A percentile compares a stretch with the other conserved stretches of the same genome.
Evolutionary conservation across 2,113 vertebrate species (phyloP).

Genomic region (Lynx canadensis): DNA sequence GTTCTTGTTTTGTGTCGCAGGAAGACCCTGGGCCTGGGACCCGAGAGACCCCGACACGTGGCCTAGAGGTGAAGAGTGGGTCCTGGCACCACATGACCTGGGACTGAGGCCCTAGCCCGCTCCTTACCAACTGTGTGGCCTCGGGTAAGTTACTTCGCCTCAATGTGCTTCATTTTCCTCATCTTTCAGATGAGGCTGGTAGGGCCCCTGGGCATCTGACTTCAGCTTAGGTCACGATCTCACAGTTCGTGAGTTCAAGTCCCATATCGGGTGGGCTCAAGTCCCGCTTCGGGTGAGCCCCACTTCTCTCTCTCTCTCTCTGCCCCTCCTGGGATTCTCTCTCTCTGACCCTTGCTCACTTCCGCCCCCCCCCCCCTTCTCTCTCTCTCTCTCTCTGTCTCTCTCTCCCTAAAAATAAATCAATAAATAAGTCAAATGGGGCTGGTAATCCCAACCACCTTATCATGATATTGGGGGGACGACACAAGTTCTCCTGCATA

Average conservation of each 20-base stretch:
- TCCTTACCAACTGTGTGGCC: neutral
- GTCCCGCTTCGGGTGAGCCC: too few relatives aligned
- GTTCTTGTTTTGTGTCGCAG: neutral
- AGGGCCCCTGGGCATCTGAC: too few relatives aligned
- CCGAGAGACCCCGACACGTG: neutral
- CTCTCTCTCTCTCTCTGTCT: too few relatives aligned
- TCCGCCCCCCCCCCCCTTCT: too few relatives aligned
- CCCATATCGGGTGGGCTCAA: too few relatives aligned
- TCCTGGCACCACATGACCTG: neutral
- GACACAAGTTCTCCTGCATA: neutral
- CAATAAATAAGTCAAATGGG: neutral
- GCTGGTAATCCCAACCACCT: neutral
- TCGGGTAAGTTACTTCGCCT: neutral
- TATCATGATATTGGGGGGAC: neutral
- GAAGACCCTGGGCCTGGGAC: neutral
- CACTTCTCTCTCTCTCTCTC: too few relatives aligned
- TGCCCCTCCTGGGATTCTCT: too few relatives aligned
- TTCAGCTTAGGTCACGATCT: too few relatives aligned
- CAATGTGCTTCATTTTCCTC: neutral
- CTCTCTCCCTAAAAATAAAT: too few relatives aligned
- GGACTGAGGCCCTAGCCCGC: neutral
- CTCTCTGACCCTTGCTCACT: too few relatives aligned
- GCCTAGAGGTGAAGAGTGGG: neutral
- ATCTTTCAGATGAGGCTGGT: neutral
- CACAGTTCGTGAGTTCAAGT: too few relatives aligned